A percentile compares a stretch with the other conserved stretches of the same genome.
These are phyloP conservation scores for Schizothorax lantsangensis DNA, from an alignment of 2,797 vertebrate genomes.

Conservation along the genomic window DNA sequence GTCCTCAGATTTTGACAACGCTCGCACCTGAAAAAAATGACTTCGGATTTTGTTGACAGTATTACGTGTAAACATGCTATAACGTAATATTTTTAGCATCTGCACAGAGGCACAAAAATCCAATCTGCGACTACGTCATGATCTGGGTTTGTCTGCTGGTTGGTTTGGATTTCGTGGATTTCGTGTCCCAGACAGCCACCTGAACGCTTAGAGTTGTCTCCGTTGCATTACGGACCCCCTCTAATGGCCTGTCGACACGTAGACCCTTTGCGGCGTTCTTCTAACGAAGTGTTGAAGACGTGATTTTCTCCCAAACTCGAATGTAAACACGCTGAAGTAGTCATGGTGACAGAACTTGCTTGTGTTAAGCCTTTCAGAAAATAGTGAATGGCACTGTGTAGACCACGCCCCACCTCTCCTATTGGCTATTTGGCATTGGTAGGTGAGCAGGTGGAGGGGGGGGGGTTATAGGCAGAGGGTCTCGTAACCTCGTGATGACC, in stretches of 20 bases:
- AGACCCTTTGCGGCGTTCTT: not conserved
- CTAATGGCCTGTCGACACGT: not conserved
- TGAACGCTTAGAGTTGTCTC: not conserved
- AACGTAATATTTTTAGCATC: conserved; percentile 44
- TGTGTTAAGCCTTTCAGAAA: conserved; percentile 64
- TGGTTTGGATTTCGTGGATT: not conserved
- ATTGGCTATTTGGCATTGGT: conserved; percentile 65
- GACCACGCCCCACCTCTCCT: conserved; percentile 70
- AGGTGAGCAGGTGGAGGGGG: conserved; percentile 36
- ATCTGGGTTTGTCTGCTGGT: conserved; percentile 21
- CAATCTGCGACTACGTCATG: not conserved
- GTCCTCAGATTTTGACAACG: conserved; percentile 44
- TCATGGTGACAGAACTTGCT: conserved; percentile 59
- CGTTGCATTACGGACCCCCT: not conserved
- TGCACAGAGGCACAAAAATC: conserved; percentile 29
- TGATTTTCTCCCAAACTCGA: conserved; percentile 59
- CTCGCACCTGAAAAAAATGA: conserved; percentile 74
- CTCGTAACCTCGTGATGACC: conserved; percentile 69
- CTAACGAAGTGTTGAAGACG: conserved; percentile 60
- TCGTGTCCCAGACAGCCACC: conserved; percentile 6
- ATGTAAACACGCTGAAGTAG: conserved; percentile 50
- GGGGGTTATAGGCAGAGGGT: conserved; percentile 59
- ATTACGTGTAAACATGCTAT: conserved; percentile 82
- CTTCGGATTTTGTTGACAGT: conserved; percentile 77
- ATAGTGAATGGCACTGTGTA: conserved; percentile 64